Conservation (phyloP, 2,797 vertebrate genomes). For the Amblyraja radiata region DNA sequence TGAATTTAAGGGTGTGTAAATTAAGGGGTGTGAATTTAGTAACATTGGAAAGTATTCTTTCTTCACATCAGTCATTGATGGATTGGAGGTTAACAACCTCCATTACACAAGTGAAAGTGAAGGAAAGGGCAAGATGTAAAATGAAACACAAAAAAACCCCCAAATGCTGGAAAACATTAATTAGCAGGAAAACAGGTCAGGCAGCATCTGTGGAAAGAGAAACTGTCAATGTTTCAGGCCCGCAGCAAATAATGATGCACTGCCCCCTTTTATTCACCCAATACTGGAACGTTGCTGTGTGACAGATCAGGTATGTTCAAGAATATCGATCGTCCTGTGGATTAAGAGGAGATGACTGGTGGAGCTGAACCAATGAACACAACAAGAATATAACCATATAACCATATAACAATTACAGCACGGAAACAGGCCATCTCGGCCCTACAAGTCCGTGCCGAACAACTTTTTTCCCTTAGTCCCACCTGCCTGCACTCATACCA, state of each 20-base stretch:
- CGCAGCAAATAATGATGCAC: not conserved
- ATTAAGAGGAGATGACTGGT: not conserved
- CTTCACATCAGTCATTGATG: not conserved
- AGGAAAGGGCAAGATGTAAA: not conserved
- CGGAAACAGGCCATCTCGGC: no score
- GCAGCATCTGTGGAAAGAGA: no score
- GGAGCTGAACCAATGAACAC: not conserved
- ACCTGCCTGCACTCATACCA: no score
- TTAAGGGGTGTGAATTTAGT: not conserved
- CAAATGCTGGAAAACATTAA: no score
- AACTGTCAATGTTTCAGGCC: no score
- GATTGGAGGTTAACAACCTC: not conserved
- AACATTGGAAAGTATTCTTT: not conserved
- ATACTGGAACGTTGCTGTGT: not conserved
- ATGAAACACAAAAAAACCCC: no score
- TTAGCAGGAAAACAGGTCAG: no score
- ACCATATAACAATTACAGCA: no score
- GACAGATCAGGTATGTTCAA: not conserved
- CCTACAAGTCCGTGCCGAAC: no score
- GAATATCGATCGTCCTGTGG: not conserved
- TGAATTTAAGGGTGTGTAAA: not conserved
- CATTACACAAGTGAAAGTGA: not conserved
- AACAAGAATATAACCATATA: no score
- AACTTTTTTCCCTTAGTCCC: no score
- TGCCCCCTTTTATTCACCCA: not conserved